Base-by-base conservation (phyloP, 2,888 invertebrate genomes). In the Diplazon laetatorius region DNA sequence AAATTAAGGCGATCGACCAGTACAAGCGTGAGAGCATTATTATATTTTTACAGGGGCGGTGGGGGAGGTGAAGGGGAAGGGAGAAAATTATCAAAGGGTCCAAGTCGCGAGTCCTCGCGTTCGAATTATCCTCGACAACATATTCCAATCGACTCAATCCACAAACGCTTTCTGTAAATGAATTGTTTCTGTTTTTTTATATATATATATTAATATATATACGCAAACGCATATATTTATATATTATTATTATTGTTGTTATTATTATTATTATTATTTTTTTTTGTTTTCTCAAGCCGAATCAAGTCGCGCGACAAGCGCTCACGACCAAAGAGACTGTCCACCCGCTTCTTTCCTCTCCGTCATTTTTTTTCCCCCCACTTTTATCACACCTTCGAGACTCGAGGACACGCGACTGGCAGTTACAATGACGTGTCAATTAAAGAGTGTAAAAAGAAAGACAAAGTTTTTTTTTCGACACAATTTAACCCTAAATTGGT, bases 281-380 rank as follows among this genome's bases (percentile, higher is more conserved):
- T n/a, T n/a, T n/a, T n/a, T n/a, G n/a, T n/a, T 44, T 62, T 50
- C 60, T 18, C 25, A 75, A 42, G 42, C 62, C 74, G 78, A 78
- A 63, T 78, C 71, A 77, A 78, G 68, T 78, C 71, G 74, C 68
- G 77, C 74, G 42, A 77, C 81, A 82, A 80, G 84, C 84, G 86
- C 83, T 85, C 82, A 85, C 85, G 84, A 87, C 87, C 87, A 87
- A 87, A 87, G 87, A 87, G 77, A 85, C 42, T 77, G 59, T 69
- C 59, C 20, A n/a, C 25, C 25, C 69, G 39, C 39, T 74, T 60
- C 37, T 59, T 48, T 6, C 30, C 30, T 30, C 30, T 30, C 2
- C 6, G 2, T 30, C 6, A 2, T 30, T 30, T 30, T 30, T 30
- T 30, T 30, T 30, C 4, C n/a, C n/a, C n/a, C n/a, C n/a, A n/a